Evolutionary conservation across 2,888 invertebrate genomes (phyloP).

Genomic region (Bombyx huttoni): DNA sequence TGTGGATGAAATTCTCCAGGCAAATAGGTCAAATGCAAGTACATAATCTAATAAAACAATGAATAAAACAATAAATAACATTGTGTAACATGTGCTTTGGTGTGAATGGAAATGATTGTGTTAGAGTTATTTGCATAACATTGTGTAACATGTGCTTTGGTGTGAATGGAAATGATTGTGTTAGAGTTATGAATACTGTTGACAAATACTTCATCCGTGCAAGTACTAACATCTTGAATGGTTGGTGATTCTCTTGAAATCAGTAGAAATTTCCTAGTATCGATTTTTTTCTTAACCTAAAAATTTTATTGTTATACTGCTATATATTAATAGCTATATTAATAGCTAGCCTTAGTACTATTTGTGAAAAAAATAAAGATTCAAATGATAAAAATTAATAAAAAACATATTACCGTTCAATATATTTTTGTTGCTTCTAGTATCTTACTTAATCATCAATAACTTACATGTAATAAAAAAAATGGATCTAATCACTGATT

Average conservation of each 20-base stretch:
- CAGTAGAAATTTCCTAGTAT: too few relatives aligned
- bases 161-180: slow-evolving; percentile 33
- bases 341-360: too few relatives aligned
- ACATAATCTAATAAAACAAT: slow-evolving; percentile 18
- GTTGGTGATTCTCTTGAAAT: not conserved
- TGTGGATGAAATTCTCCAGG: slow-evolving; percentile 11
- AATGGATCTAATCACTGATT: too few relatives aligned
- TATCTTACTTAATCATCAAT: too few relatives aligned
- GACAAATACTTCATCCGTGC: slow-evolving; percentile 18
- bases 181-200: slow-evolving; percentile 13
- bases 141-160: slow-evolving; percentile 24
- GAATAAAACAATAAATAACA: slow-evolving; percentile 23
- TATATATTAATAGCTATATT: too few relatives aligned
- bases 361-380: too few relatives aligned
- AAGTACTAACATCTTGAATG: slow-evolving; percentile 31
- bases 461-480: too few relatives aligned
- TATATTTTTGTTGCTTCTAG: too few relatives aligned
- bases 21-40: slow-evolving; percentile 17
- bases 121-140: slow-evolving; percentile 24
- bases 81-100: slow-evolving; percentile 24
- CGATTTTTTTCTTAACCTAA: too few relatives aligned
- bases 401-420: too few relatives aligned
- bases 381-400: too few relatives aligned
- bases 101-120: slow-evolving; percentile 33
- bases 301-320: too few relatives aligned